Percentiles rank a stretch among this genome's conserved stretches.
phyloP scores from a whole-genome alignment of 2,888 invertebrate species.

The Morpho achilles region DNA sequence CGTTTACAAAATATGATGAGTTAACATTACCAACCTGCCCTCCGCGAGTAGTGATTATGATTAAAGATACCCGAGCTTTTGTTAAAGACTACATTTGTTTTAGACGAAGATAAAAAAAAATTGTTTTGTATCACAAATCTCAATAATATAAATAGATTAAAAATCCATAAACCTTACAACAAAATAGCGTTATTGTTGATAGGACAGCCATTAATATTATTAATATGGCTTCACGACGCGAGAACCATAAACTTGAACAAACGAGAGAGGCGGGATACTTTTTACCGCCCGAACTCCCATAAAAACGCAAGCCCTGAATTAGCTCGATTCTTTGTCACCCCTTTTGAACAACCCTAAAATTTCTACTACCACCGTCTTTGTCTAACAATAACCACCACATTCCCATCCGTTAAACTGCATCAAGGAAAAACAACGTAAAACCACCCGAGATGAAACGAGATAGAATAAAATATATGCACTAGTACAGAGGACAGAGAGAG shows the following conservation, averaged over 20 bases:
- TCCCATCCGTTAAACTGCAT: constrained; percentile 79
- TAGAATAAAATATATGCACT: constrained; percentile 79
- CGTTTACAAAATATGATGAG: too few species aligned
- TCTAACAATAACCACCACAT: constrained; percentile 79
- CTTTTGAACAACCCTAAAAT: constrained; percentile 76
- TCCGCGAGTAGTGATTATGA: too few species aligned
- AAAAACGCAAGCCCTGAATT: constrained; percentile 78
- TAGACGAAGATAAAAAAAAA: constrained; percentile 36
- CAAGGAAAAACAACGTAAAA: constrained; percentile 77
- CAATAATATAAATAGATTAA: too few species aligned
- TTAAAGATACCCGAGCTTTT: too few species aligned
- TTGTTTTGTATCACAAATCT: too few species aligned
- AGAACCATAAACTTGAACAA: constrained; percentile 74
- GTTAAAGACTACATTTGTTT: too few species aligned
- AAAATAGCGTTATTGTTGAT: constrained; percentile 58
- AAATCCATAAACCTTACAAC: constrained; percentile 53
- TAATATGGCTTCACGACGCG: constrained; percentile 68
- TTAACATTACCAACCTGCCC: too few species aligned
- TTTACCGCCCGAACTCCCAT: constrained; percentile 74
- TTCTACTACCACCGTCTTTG: constrained; percentile 77
- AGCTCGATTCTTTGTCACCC: constrained; percentile 79
- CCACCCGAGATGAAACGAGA: constrained; percentile 78
- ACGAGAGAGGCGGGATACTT: constrained; percentile 78
- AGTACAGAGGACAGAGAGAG: constrained; percentile 72
- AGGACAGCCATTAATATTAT: constrained; percentile 72